Percentiles rank a stretch among this genome's conserved stretches.
Conservation (phyloP, 2,888 invertebrate genomes). For the Encarsia formosa region DNA sequence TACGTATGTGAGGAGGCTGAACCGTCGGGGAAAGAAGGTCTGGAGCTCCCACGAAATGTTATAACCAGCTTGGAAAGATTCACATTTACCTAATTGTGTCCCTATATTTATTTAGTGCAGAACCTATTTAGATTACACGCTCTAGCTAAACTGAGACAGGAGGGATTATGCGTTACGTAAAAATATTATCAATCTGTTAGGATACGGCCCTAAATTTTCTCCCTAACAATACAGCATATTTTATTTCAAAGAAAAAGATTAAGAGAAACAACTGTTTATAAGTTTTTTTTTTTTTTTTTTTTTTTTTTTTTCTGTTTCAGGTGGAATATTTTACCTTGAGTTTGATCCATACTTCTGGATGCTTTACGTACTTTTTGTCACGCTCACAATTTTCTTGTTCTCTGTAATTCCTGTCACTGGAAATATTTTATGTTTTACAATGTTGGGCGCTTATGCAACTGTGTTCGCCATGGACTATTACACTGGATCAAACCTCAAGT, state of each 20-base stretch:
- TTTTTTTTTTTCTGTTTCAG: slow-evolving; percentile 45
- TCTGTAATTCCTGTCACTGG: slow-evolving; percentile 55
- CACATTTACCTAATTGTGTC: slow-evolving; percentile 50
- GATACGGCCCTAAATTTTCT: background rate
- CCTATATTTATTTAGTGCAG: slow-evolving; percentile 44
- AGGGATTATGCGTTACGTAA: slow-evolving; percentile 9
- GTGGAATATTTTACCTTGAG: slow-evolving; percentile 51
- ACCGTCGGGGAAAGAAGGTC: slow-evolving; percentile 20
- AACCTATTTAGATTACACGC: slow-evolving; percentile 44
- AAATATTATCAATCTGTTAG: slow-evolving; percentile 19
- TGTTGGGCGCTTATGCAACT: slow-evolving; percentile 63
- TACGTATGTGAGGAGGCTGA: slow-evolving; percentile 2
- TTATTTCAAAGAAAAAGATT: background rate
- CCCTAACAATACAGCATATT: slow-evolving; percentile 10
- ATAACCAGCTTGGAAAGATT: slow-evolving; percentile 44
- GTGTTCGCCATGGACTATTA: slow-evolving; percentile 64
- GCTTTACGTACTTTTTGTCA: slow-evolving; percentile 55
- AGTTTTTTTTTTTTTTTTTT: too few relatives aligned
- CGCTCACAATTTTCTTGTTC: slow-evolving; percentile 54
- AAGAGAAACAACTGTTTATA: too few relatives aligned
- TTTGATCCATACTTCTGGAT: slow-evolving; percentile 63
- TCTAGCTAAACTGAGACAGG: slow-evolving; percentile 1
- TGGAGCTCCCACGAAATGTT: slow-evolving; percentile 36
- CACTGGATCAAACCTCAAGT: slow-evolving; percentile 63
- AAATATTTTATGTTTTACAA: slow-evolving; percentile 61